Evolutionary conservation across 2,797 vertebrate species (phyloP), one percentile per base, ranked within the genome.

Genomic region (Melanogrammus aeglefinus): DNA sequence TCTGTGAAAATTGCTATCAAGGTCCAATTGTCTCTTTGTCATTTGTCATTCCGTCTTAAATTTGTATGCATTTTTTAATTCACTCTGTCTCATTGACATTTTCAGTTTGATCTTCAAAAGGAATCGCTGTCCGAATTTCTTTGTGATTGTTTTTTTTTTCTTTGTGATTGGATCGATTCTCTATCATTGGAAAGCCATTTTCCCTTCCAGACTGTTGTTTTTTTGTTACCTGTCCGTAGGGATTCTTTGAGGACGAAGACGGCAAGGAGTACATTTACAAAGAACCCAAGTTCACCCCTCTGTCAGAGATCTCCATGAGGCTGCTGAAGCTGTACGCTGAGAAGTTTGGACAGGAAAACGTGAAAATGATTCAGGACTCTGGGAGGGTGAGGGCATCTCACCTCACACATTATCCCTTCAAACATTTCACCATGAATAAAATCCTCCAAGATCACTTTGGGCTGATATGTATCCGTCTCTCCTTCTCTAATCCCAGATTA

Each of bases 251-350:
- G 88, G 98, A 99, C 88, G 98, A 99, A 90, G 98, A 99, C 70
- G 97, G 98, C 73, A 99, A 99, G 63, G 98, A 99, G 83, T 99
- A 99, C 83, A 98, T 99, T 87, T 99, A 99, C 90, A 99, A 99
- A 90, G 98, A 99, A 78, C 98, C 98, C 73, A 99, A 99, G 86
- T 96, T 99, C 85, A 99, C 98, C 0, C 96, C 97, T 31, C 94
- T 99, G 73, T 97, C 98, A 0, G 98, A 99, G 92, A 95, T 99
- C 79, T 99, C 98, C 18, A 97, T 99, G 90, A 94, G 98, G 82
- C 96, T 99, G 29, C 96, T 98, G 0, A 99, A 99, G 80, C 94
- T 99, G 41, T 99, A 99, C 87, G 98, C 96, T 0, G 97, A 99
- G 90, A 99, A 99, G 92, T 99, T 99, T 90, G 97, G 97, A 83